Evolutionary conservation across 1,140 invertebrate genomes (phyloP).

Genomic region (Bombus haemorrhoidalis): DNA sequence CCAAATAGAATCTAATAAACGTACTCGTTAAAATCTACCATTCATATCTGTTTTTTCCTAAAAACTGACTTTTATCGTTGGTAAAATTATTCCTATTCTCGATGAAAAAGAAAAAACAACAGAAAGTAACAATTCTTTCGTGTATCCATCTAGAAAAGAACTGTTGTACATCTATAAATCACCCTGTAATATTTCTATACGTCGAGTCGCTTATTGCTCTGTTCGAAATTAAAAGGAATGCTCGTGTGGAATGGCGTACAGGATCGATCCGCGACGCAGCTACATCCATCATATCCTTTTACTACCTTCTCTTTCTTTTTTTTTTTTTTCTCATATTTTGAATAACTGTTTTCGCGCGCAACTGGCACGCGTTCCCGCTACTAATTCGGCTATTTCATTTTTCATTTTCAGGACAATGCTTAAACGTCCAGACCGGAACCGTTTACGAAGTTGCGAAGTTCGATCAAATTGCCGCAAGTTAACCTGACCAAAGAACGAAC

Average conservation of each 20-base stretch:
- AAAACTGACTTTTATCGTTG: too few relatives aligned
- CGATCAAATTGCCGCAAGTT: constrained; percentile 63
- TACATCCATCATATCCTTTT: neutral
- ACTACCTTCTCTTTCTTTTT: too few relatives aligned
- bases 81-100: too few relatives aligned
- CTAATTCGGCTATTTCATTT: constrained; percentile 69
- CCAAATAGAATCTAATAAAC: too few relatives aligned
- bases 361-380: constrained; percentile 22
- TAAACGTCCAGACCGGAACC: constrained; percentile 76
- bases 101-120: too few relatives aligned
- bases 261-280: constrained; percentile 6
- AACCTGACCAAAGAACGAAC: constrained; percentile 66
- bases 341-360: neutral
- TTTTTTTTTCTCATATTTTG: neutral
- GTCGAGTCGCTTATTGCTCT: constrained; percentile 1
- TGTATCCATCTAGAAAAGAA: neutral
- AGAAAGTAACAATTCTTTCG: neutral
- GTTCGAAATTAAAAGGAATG: constrained; percentile 23
- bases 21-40: neutral
- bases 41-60: neutral
- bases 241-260: constrained; percentile 26
- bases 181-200: neutral
- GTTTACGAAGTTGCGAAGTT: constrained; percentile 58
- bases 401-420: constrained; percentile 79
- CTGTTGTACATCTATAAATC: neutral